Base-by-base conservation (phyloP, 2,888 invertebrate genomes). In the Pardosa pseudoannulata region DNA sequence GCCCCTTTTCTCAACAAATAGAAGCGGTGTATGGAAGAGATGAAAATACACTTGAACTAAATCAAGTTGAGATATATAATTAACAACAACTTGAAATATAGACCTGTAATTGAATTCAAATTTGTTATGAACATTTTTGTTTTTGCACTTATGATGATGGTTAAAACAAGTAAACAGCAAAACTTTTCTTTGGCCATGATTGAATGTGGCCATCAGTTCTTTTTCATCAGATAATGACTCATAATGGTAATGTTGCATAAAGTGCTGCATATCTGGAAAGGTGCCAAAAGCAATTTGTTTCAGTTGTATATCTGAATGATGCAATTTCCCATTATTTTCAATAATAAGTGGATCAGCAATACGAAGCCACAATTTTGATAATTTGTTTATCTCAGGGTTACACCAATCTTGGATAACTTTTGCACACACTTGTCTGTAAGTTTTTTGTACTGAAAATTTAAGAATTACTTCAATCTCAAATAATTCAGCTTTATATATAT, bases 181-280 rank as follows among this genome's bases (percentile, higher is more conserved):
- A 19, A 86, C 46, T 13, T 70, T 62, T n/a, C 68, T 28, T 16
- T 74, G 75, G 41, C 62, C 75, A 46, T 88, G 88, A 3, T 71
- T 71, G 71, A 88, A 88, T n/a, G 85, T 39, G 23, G 56, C 27
- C 70, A 76, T 86, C 23, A 88, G 39, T 64, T 86, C 83, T 16
- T 46, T 72, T 13, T 75, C 65, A 16, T 31, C 67, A 19, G 19
- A 64, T 23, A 67, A 74, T 36, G 31, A 23, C 56, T 75, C 75
- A 73, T 81, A 87, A 56, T 80, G 27, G 70, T 88, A 89, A 79
- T 89, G 88, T 27, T 88, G 76, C 56, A 88, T 87, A 64, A 89
- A 89, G 27, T 62, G 50, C 11, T 76, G 76, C 82, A 88, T 81
- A 46, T 39, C 87, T 11, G 87, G 79, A n/a, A 88, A 19, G 46